These are phyloP conservation scores for Oreamnos americanus DNA, from an alignment of 2,113 vertebrate species.

Conservation along the genomic window DNA sequence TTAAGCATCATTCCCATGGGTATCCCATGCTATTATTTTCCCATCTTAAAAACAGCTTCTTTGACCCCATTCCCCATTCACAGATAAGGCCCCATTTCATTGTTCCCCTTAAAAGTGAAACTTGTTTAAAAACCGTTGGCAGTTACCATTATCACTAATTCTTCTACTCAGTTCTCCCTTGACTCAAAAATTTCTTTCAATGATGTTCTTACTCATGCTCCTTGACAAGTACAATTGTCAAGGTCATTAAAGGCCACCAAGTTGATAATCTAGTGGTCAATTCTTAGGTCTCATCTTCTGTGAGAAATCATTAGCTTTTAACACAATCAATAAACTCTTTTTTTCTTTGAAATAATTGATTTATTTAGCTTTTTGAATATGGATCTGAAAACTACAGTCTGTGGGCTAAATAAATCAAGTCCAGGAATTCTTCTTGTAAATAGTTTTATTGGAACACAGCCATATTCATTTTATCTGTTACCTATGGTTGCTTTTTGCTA, in stretches of 20 bases:
- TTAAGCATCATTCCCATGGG: background rate
- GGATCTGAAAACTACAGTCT: background rate
- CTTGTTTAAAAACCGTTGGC: background rate
- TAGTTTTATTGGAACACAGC: background rate
- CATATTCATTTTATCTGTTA: background rate
- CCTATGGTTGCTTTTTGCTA: background rate
- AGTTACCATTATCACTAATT: background rate
- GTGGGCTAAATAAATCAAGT: background rate
- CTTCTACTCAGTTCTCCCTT: background rate
- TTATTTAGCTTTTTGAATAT: background rate
- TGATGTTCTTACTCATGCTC: background rate
- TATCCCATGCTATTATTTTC: background rate
- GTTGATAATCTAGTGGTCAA: background rate
- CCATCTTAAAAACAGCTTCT: background rate
- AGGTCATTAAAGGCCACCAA: background rate
- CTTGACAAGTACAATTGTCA: background rate
- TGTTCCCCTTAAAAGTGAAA: conserved; percentile 20
- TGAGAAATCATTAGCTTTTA: background rate
- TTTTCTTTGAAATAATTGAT: background rate
- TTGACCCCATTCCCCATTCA: background rate
- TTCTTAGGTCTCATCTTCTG: background rate
- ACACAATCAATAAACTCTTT: background rate
- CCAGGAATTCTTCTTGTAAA: background rate
- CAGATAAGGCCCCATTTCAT: background rate
- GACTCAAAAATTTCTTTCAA: background rate